Evolutionary conservation across 2,888 invertebrate genomes (phyloP), one percentile per base, ranked within the genome.

Genomic region (Eueremaeus valkanovi): DNA sequence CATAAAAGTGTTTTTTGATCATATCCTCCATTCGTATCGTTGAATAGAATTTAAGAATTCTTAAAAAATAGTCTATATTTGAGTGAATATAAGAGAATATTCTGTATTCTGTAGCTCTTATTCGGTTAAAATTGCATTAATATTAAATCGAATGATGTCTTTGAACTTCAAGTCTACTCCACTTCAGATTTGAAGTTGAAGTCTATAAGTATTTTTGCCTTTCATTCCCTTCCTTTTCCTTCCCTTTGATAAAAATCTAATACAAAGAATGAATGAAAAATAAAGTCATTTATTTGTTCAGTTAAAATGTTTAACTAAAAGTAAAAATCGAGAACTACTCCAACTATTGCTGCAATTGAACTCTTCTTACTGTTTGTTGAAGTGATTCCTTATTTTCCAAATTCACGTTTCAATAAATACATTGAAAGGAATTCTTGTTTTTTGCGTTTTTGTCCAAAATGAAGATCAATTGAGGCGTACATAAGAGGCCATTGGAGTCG

Each of bases 291-390:
- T 55, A 27, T 55, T 55, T 55, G 55, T 55, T 55, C 24, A 27
- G 21, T 55, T 55, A 55, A 55, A 55, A 55, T 55, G 27, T 55
- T 27, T 55, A 55, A 49, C 49, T 49, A 49, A 49, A 49, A 45
- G 18, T n/a, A n/a, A n/a, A n/a, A 36, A 36, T 11, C 11, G 36
- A 36, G 36, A 55, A 55, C 13, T 27, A 33, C 24, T 61, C 33
- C 18, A 6, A 31, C 16, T 33, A 16, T 61, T 61, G 5, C 5
- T 49, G 16, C 31, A 61, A 31, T 31, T 31, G 33, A 61, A 3
- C 21, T 61, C 33, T 58, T 58, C 29, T 33, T 61, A 31, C 36
- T 68, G 68, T 68, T 68, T 68, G 68, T 21, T 68, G 68, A 68
- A 68, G 40, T 68, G 42, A 68, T 68, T 36, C 40, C 33, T n/a